Base-by-base conservation (phyloP, 2,888 invertebrate genomes). In the Drosophila antonietae region DNA sequence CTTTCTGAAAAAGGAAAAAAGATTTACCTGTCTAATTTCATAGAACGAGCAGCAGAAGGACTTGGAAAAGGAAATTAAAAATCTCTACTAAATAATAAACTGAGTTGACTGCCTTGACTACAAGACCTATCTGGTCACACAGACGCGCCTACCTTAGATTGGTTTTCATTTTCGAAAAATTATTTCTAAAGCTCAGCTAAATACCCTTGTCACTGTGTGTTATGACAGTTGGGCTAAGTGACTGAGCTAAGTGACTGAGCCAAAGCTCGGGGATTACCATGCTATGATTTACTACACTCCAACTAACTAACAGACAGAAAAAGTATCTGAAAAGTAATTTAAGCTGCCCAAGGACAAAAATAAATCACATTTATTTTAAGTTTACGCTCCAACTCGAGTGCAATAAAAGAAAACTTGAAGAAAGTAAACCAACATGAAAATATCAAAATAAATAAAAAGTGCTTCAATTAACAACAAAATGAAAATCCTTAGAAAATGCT, bases 391-490 rank as follows among this genome's bases (percentile, higher is more conserved):
- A 79, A 81, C 79, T 81, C 72, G 61, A 68, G 75, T 60, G 69
- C 66, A 71, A 88, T 79, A 85, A 88, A 75, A 39, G 64, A 53
- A 81, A 88, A 66, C 37, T 67, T 69, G 56, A 51, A 33, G n/a
- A 23, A 47, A 52, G 64, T 41, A 59, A 55, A 58, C 46, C 51
- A 68, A 73, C 59, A 70, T 58, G 18, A 56, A 56, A 33, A 56
- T 56, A 31, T 20, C 63, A 81, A 75, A 73, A 37, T 68, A 84
- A 75, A 71, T 67, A 76, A 15, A 31, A n/a, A 75, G 5, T 28
- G 5, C 75, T 88, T 78, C 68, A 78, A 73, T 85, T 75, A 80
- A 78, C 66, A 80, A 68, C 58, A 60, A 83, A 81, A 88, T 78
- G 70, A 63, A 74, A 41, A 20, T 55, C n/a, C 18, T 31, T 68